Percentiles rank a stretch among this genome's conserved stretches.
These are phyloP conservation scores for Myotis lucifugus DNA, from an alignment of 2,113 vertebrate genomes.

Conservation along the genomic window DNA sequence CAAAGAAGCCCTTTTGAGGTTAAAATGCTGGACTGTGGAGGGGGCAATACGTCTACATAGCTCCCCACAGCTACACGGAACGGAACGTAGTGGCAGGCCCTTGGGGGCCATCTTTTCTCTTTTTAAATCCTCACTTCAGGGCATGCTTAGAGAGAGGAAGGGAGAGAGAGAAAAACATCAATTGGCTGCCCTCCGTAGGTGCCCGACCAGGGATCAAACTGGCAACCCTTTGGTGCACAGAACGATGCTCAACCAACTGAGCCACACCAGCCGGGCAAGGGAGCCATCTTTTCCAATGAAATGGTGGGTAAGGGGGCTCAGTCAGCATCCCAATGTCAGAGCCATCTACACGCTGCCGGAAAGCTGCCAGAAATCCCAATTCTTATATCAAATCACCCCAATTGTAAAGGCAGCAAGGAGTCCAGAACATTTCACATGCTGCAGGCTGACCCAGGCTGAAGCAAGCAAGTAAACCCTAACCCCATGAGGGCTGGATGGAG, in stretches of 20 bases:
- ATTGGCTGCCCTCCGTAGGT: no score
- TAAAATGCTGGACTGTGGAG: rapidly evolving
- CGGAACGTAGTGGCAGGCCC: rapidly evolving
- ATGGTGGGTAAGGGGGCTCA: neutral
- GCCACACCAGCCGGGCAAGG: neutral
- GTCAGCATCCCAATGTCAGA: neutral
- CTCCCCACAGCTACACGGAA: neutral
- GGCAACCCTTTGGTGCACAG: neutral
- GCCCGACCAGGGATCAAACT: no score
- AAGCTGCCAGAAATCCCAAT: neutral
- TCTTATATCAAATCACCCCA: neutral
- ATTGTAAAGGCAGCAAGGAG: rapidly evolving
- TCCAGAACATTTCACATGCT: rapidly evolving
- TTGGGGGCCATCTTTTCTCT: neutral
- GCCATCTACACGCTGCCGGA: neutral
- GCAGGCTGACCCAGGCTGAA: rapidly evolving
- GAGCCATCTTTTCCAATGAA: neutral
- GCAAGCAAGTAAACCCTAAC: neutral
- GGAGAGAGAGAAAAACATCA: no score
- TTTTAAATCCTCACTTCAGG: neutral
- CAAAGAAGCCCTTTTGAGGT: rapidly evolving
- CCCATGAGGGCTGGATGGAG: rapidly evolving
- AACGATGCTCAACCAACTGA: neutral
- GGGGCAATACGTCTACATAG: neutral
- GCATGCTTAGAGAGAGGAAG: no score